Conservation (phyloP, 2,113 vertebrate species). For the Phylloscopus trochilus region DNA sequence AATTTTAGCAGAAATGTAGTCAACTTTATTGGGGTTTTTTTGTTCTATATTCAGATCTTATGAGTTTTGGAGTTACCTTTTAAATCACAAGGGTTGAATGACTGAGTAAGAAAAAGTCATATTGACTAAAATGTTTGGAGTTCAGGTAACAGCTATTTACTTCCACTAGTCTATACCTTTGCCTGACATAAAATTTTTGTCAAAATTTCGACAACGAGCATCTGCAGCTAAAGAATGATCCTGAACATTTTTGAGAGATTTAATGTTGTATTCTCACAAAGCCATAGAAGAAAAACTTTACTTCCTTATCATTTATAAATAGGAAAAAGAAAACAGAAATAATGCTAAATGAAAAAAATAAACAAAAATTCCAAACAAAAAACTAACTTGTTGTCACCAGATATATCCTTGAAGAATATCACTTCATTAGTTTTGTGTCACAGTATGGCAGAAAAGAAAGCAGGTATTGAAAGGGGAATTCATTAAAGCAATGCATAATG, state of each 20-base stretch:
- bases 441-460: neutral
- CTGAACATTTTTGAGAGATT: neutral
- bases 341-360: neutral
- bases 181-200: neutral
- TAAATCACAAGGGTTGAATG: neutral
- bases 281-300: neutral
- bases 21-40: neutral
- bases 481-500: neutral
- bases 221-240: neutral
- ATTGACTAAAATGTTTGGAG: neutral
- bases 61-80: neutral
- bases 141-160: neutral
- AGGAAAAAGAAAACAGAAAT: neutral
- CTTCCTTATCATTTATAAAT: neutral
- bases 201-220: neutral
- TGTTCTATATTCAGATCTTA: neutral
- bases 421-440: neutral
- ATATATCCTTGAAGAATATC: neutral
- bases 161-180: neutral
- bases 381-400: neutral
- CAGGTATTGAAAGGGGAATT: neutral
- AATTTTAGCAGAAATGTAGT: neutral
- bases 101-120: neutral
- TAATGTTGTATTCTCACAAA: neutral
- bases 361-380: neutral